A percentile compares a stretch with the other conserved stretches of the same genome.
Conservation (phyloP, 2,888 invertebrate species). For the Cerceris ruficornis region DNA sequence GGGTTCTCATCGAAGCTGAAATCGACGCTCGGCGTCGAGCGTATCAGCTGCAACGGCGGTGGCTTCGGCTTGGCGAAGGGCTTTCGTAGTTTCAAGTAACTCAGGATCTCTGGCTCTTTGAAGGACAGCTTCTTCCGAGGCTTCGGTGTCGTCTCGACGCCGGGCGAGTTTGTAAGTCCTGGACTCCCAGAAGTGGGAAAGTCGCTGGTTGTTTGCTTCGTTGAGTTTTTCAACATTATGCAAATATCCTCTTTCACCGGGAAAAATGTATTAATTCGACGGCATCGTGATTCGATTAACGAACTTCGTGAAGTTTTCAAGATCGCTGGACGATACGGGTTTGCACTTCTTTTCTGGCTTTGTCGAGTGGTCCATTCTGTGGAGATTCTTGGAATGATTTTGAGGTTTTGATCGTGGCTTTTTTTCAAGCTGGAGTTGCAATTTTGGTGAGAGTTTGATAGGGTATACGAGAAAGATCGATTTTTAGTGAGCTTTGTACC, state of each 20-base stretch:
- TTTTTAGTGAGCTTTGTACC: no score
- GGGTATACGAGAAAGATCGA: no score
- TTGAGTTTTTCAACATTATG: slow-evolving; percentile 54
- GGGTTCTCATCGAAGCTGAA: slow-evolving; percentile 71
- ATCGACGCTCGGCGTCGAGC: slow-evolving; percentile 45
- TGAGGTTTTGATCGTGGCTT: no score
- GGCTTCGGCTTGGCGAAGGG: slow-evolving; percentile 57
- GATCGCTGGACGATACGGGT: no score
- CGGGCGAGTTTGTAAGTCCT: slow-evolving; percentile 77
- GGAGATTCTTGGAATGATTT: no score
- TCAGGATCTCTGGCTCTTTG: slow-evolving; percentile 90
- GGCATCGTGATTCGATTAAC: neutral
- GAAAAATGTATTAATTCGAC: neutral
- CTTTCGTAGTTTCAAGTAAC: slow-evolving; percentile 74
- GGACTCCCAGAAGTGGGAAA: slow-evolving; percentile 36
- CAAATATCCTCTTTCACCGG: neutral
- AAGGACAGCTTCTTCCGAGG: slow-evolving; percentile 94
- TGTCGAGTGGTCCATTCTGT: no score
- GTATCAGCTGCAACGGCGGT: slow-evolving; percentile 51
- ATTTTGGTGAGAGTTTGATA: no score
- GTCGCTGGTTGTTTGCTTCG: slow-evolving; percentile 32
- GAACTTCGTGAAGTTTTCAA: neutral
- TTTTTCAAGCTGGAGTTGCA: no score
- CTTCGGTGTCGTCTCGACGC: slow-evolving; percentile 80
- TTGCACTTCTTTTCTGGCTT: no score